Conservation (phyloP, 2,888 invertebrate genomes). For the Drosophila koepferae region DNA sequence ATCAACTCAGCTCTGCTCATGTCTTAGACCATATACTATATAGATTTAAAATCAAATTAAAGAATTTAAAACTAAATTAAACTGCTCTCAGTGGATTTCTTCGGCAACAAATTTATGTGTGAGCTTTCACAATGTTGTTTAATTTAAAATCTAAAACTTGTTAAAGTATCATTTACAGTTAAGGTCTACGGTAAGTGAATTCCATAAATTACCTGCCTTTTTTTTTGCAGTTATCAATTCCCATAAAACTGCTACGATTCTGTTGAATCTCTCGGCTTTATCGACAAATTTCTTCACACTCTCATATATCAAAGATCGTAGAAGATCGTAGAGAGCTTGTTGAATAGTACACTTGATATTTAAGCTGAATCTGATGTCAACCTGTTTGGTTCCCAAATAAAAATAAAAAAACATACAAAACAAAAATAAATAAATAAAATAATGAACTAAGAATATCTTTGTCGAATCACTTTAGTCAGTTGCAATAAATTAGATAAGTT, state of each 20-base stretch:
- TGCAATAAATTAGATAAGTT: conserved; percentile 22
- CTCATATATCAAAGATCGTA: conserved; percentile 5
- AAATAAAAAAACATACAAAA: background rate
- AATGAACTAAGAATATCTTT: background rate
- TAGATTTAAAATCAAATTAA: background rate
- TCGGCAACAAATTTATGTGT: background rate
- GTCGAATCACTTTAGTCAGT: conserved; percentile 3
- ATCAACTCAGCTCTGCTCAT: too few relatives aligned
- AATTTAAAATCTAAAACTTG: background rate
- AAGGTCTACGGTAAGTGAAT: background rate
- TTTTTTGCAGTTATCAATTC: conserved; percentile 7
- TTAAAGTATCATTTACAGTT: conserved; percentile 1
- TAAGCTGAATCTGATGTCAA: background rate
- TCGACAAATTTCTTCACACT: conserved; percentile 11
- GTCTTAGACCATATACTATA: too few relatives aligned
- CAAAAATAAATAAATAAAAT: background rate
- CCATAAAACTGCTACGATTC: conserved; percentile 6
- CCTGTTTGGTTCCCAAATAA: background rate
- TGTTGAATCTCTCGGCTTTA: background rate
- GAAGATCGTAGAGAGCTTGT: background rate
- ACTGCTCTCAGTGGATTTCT: background rate
- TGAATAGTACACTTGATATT: conserved; percentile 1
- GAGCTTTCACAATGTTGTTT: background rate
- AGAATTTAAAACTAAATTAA: background rate
- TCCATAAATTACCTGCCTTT: conserved; percentile 1